Evolutionary conservation across 2,888 invertebrate genomes (phyloP).

Genomic region (Folsomia candida): DNA sequence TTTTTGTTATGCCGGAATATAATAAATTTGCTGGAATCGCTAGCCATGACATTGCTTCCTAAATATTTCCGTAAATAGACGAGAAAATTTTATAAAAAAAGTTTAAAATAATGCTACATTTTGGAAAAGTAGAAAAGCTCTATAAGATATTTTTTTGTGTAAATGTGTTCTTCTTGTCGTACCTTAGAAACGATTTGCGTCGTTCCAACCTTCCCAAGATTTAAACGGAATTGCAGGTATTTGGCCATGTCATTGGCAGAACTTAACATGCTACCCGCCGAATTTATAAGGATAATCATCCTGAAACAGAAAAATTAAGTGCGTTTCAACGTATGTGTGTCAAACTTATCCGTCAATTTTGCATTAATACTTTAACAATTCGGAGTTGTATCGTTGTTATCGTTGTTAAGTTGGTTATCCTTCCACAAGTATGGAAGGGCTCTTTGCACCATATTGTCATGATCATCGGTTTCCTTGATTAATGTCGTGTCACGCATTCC

Average conservation of each 20-base stretch:
- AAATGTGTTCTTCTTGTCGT: background rate
- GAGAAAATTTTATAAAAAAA: no score
- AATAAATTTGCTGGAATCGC: background rate
- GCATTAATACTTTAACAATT: slow-evolving; percentile 7
- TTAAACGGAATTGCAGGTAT: no score
- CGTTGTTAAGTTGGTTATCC: background rate
- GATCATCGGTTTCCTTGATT: background rate
- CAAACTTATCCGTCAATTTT: no score
- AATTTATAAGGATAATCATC: slow-evolving; percentile 1
- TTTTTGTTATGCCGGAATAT: no score
- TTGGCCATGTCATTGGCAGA: slow-evolving; percentile 14
- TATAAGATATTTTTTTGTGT: no score
- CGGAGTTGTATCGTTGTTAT: slow-evolving; percentile 8
- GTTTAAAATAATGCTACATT: no score
- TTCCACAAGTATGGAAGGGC: no score
- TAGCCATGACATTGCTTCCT: background rate
- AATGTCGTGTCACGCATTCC: slow-evolving; percentile 25
- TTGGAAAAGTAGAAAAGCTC: no score
- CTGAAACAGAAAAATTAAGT: no score
- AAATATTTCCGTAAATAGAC: no score
- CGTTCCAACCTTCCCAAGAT: slow-evolving; percentile 10
- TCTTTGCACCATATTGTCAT: slow-evolving; percentile 14
- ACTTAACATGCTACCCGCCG: slow-evolving; percentile 24
- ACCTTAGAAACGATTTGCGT: slow-evolving; percentile 16
- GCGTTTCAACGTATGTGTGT: no score